A percentile compares a stretch with the other conserved stretches of the same genome.
Conservation (phyloP, 2,113 vertebrate genomes). For the Epinephelus cyanopodus region DNA sequence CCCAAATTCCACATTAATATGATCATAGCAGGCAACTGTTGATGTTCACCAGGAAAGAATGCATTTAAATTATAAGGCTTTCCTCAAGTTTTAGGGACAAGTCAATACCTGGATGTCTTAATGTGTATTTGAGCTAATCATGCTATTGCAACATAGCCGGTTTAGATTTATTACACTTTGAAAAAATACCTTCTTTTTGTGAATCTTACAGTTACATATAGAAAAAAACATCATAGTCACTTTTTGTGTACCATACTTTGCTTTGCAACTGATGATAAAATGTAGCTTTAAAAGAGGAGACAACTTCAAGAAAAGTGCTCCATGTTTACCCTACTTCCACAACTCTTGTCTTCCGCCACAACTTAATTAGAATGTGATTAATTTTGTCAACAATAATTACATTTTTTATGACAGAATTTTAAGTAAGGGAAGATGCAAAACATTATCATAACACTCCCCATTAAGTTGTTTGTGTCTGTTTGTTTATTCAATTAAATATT, state of each 20-base stretch:
- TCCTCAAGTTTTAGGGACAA: no score
- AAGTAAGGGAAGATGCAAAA: conserved; percentile 71
- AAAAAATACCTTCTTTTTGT: neutral
- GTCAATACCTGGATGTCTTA: neutral
- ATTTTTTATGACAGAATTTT: conserved; percentile 79
- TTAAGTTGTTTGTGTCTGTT: conserved; percentile 81
- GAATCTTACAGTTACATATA: neutral
- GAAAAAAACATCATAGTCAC: neutral
- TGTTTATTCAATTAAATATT: conserved; percentile 84
- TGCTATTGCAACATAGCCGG: neutral
- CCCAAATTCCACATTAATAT: neutral
- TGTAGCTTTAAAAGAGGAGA: neutral
- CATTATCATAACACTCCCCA: conserved; percentile 74
- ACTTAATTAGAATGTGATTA: conserved; percentile 72
- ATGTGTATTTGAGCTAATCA: no score
- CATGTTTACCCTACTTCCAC: conserved; percentile 46
- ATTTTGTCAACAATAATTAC: conserved; percentile 80
- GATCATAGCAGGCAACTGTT: neutral
- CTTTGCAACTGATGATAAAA: neutral
- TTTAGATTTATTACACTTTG: neutral
- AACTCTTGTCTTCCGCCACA: conserved; percentile 48
- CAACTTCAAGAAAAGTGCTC: conserved; percentile 26
- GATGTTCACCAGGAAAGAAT: neutral
- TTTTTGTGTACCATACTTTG: neutral
- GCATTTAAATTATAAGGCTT: neutral